Percentiles rank a stretch among this genome's conserved stretches.
Conservation (phyloP, 2,797 vertebrate genomes). For the Rhinatrema bivittatum region DNA sequence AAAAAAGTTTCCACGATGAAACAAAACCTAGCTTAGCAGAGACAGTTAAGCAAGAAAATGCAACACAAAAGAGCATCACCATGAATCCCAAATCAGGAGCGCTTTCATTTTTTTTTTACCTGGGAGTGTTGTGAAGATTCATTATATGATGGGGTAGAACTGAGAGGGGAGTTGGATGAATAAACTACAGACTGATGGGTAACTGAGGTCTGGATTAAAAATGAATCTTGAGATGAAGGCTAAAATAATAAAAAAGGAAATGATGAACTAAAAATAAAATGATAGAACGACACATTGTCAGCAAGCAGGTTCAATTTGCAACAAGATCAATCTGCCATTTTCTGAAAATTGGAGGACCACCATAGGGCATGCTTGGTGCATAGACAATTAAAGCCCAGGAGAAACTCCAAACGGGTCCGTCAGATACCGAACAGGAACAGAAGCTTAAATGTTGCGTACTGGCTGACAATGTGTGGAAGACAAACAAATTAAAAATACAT, state of each 20-base stretch:
- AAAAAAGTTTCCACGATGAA: too few species aligned
- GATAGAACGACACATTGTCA: background rate
- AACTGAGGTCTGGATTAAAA: conserved; percentile 50
- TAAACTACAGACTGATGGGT: conserved; percentile 50
- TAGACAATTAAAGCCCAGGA: background rate
- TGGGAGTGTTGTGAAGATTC: conserved; percentile 36
- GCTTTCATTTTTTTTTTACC: conserved; percentile 30
- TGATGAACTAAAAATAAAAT: background rate
- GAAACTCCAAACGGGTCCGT: background rate
- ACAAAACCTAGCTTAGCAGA: too few species aligned
- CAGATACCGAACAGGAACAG: rapidly evolving
- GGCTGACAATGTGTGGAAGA: background rate
- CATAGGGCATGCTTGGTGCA: background rate
- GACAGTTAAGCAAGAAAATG: too few species aligned
- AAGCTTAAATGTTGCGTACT: too few species aligned
- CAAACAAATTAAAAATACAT: too few species aligned
- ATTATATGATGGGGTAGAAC: conserved; percentile 26
- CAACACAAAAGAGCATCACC: too few species aligned
- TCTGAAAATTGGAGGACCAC: too few species aligned
- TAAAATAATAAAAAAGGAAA: conserved; percentile 12
- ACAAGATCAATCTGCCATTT: too few species aligned
- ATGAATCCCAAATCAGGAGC: conserved; percentile 27
- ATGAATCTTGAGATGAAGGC: conserved; percentile 57
- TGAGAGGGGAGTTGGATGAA: conserved; percentile 37
- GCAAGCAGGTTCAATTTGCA: background rate